phyloP scores from a whole-genome alignment of 2,888 invertebrate genomes.

The Macrophya alboannulata region DNA sequence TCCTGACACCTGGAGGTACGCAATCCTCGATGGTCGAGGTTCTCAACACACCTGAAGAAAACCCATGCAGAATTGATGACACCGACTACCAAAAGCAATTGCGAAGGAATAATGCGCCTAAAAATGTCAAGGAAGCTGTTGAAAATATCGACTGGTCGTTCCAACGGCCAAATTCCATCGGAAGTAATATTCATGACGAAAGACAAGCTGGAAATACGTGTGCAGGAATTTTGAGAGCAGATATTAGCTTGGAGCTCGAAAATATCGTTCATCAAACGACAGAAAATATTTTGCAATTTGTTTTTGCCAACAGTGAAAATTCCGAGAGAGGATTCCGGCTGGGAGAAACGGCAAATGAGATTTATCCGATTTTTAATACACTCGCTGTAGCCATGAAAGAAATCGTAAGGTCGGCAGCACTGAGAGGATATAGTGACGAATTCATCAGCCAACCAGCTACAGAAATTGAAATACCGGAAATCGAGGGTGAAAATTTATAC shows the following conservation, averaged over 20 bases:
- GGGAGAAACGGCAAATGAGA: conserved; percentile 58
- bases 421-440: conserved; percentile 51
- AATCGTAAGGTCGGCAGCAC: conserved; percentile 61
- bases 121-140: conserved; percentile 14
- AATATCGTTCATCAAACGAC: conserved; percentile 58
- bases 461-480: conserved; percentile 46
- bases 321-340: conserved; percentile 61
- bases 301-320: conserved; percentile 61
- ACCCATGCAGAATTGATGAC: neutral
- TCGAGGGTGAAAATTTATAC: conserved; percentile 12
- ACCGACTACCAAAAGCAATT: neutral
- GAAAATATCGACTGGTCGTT: conserved; percentile 26
- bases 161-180: neutral
- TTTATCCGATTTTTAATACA: conserved; percentile 61
- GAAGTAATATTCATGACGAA: neutral
- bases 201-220: neutral
- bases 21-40: neutral
- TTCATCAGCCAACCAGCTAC: conserved; percentile 48
- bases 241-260: neutral
- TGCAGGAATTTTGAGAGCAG: neutral
- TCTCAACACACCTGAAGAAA: conserved; percentile 4
- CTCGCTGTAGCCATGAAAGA: conserved; percentile 62
- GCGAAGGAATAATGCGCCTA: neutral
- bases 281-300: conserved; percentile 60
- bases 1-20: neutral